Evolutionary conservation across 1,140 invertebrate genomes (phyloP), one percentile per base, ranked within the genome.

Genomic region (Episyrphus balteatus): DNA sequence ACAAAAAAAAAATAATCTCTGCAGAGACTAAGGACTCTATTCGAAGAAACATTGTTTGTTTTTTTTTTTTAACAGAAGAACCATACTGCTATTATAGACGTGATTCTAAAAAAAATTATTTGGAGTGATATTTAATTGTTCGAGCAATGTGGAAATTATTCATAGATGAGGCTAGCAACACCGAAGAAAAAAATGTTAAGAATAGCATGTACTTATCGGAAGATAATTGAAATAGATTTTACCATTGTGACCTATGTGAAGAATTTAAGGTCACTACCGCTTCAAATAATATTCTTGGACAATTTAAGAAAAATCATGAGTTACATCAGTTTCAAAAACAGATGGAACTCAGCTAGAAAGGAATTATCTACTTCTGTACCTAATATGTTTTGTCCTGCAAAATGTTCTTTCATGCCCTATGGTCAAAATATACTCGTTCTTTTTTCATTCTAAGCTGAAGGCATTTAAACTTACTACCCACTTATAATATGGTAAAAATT

Each of bases 381-480:
- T n/a, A 19, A 36, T 57, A 42, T 39, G 40, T 44, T 59, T 59
- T 50, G 56, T 55, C 26, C 42, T 57, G 30, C 38, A 60, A 49
- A 60, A 58, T 53, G 51, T 61, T 15, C 17, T 61, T 18, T 42
- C 33, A 14, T 57, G 48, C 44, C 54, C 55, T 13, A 50, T 44
- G 43, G 50, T 48, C n/a, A 36, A 58, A 53, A 43, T 56, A 10
- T 45, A n/a, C 17, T 32, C 44, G 30, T 52, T 58, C 38, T 57
- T 19, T 47, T 61, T 55, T 41, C 49, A 56, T 48, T 43, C 37
- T 9, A 61, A 56, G 50, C 39, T 56, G 17, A 52, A 31, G 40
- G 52, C 55, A 15, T 58, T 59, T 42, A 61, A 58, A 40, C 36
- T 59, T 13, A 57, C 53, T 18, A 51, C 56, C 14, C 50, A 52